Conservation (phyloP, 2,113 vertebrate species). For the Ellobius talpinus region DNA sequence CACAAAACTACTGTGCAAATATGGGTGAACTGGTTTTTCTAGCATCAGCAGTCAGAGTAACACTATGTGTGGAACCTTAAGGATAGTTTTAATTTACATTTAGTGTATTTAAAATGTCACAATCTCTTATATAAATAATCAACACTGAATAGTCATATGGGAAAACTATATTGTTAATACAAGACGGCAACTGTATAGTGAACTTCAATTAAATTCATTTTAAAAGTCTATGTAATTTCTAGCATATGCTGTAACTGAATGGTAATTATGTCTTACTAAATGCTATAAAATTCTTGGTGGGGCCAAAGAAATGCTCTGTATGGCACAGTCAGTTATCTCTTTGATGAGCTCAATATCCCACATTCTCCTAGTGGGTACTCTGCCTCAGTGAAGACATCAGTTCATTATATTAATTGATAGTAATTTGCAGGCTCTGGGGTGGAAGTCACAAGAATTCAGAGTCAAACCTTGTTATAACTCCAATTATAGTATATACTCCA, state of each 20-base stretch:
- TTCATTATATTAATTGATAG: background rate
- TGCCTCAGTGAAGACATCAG: background rate
- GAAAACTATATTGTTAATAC: background rate
- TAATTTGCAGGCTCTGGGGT: background rate
- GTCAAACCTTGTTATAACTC: background rate
- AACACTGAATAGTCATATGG: background rate
- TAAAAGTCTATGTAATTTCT: background rate
- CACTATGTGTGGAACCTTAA: background rate
- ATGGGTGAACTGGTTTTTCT: background rate
- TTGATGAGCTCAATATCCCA: background rate
- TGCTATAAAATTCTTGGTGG: background rate
- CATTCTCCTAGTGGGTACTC: background rate
- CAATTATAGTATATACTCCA: no score
- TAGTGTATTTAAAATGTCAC: background rate
- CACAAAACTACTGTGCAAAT: background rate
- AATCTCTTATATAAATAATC: background rate
- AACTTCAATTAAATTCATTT: background rate
- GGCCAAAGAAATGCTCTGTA: background rate
- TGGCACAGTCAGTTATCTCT: conserved; percentile 8
- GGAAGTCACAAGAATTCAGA: conserved; percentile 6
- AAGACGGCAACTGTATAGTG: background rate
- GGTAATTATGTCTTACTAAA: conserved; percentile 35
- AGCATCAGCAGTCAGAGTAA: background rate
- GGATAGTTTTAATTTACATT: background rate
- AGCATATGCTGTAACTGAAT: background rate